These are phyloP conservation scores for Eidolon dupreanum DNA, from an alignment of 2,797 vertebrate species.

Conservation along the genomic window DNA sequence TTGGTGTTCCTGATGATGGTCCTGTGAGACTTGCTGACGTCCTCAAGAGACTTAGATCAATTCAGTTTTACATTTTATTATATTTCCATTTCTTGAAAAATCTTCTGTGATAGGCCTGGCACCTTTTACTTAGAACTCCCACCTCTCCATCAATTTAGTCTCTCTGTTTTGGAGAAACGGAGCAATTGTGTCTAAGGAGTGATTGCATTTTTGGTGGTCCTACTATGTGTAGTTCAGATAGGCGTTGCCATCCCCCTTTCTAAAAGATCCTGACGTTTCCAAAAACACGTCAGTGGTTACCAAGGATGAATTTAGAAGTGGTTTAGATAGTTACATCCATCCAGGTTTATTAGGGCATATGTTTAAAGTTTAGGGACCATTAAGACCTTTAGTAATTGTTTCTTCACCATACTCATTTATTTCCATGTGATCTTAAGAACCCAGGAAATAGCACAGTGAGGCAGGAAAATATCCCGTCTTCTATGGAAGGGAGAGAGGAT, in stretches of 20 bases:
- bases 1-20: background rate
- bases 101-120: background rate
- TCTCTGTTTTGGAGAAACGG: background rate
- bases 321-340: background rate
- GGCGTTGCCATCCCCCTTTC: background rate
- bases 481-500: background rate
- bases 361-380: background rate
- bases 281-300: background rate
- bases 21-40: background rate
- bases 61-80: background rate
- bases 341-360: background rate
- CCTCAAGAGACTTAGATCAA: background rate
- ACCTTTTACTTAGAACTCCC: too few relatives aligned
- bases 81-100: background rate
- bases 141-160: background rate
- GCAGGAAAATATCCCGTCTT: background rate
- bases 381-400: background rate
- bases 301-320: background rate
- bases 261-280: background rate
- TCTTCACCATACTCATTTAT: background rate
- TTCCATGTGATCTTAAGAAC: background rate
- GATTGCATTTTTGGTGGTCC: accelerated
- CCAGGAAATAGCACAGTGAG: background rate
- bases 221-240: background rate
- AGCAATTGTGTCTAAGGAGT: accelerated